Percentiles rank a stretch among this genome's conserved stretches.
Evolutionary conservation across 1,140 invertebrate species (phyloP).

Genomic region (Lethrus apterus): DNA sequence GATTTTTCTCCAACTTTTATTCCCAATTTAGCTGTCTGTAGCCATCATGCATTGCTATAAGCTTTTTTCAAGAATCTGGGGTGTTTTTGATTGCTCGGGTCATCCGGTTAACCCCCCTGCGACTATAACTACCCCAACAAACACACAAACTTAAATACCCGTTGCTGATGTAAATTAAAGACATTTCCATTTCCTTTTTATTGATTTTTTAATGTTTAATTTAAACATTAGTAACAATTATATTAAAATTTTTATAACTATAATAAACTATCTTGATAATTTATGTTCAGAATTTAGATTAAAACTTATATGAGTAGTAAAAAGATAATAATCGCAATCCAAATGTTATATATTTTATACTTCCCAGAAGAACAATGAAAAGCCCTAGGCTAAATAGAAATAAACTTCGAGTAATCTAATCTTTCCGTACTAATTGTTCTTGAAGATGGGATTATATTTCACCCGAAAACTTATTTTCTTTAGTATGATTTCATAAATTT

Average conservation of each 20-base stretch:
- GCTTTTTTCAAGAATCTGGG: slow-evolving; percentile 31
- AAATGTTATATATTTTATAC: slow-evolving; percentile 23
- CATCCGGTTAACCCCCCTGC: slow-evolving; percentile 26
- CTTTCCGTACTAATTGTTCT: slow-evolving; percentile 22
- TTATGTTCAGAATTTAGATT: too few species aligned
- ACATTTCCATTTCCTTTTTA: too few species aligned
- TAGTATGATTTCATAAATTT: too few species aligned
- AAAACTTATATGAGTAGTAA: slow-evolving; percentile 5
- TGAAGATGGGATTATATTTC: slow-evolving; percentile 15
- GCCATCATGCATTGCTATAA: slow-evolving; percentile 25
- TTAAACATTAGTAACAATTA: too few species aligned
- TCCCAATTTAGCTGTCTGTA: slow-evolving; percentile 30
- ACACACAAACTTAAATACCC: too few species aligned
- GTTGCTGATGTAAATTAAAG: too few species aligned
- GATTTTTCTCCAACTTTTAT: too few species aligned
- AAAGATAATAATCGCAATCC: slow-evolving; percentile 19
- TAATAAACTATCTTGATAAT: too few species aligned
- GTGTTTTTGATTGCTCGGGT: slow-evolving; percentile 36
- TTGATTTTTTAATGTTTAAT: too few species aligned
- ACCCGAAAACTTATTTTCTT: too few species aligned
- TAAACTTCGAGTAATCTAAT: slow-evolving; percentile 21
- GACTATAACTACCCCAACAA: slow-evolving; percentile 34
- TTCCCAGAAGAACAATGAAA: slow-evolving; percentile 18
- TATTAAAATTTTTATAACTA: too few species aligned
- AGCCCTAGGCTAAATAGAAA: slow-evolving; percentile 17